Evolutionary conservation across 2,888 invertebrate species (phyloP), one percentile per base, ranked within the genome.

Genomic region (Pediacus dermestoides): DNA sequence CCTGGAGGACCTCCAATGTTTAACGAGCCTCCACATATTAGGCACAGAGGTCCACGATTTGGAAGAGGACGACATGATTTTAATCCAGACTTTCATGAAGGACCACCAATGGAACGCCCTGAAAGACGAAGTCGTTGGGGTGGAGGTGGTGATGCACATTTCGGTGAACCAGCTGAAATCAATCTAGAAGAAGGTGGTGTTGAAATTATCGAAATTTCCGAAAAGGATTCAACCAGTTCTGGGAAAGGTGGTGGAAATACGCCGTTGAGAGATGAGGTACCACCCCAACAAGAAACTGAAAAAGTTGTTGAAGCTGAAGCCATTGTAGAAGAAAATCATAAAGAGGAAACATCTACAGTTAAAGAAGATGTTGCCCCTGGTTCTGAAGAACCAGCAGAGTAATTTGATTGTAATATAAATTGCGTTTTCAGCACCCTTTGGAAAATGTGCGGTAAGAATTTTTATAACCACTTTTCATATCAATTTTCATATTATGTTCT

Each of bases 1-100:
- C 62, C 58, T 31, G 37, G 44, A 9, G 57, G 58, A 3, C 55
- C 57, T 1, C 50, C 52, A 16, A 40, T 53, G 16, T 60, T 49
- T 34, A 56, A 55, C 11, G 53, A 54, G 4, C 39, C 45, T 10
- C 44, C 39, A 16, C 25, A 39, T 23, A 44, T 42, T 26, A 39
- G 51, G 23, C 57, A 54, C 22, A 50, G 53, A 10, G 42, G 55
- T 28, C n/a, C n/a, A n/a, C 26, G 18, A 4, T 4, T 4, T 18
- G 18, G 18, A 18, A 18, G 18, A 18, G 18, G 18, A 12, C 12
- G 1, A 14, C 50, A 58, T 44, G 45, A 4, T 35, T 37, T 30
- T 18, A 14, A 15, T 7, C 37, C 34, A 15, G 40, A 41, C n/a
- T 12, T 25, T 4, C 34, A 37, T 16, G 44, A 36, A 11, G 28